phyloP scores from a whole-genome alignment of 2,888 invertebrate species.

The Zhengitettix transpicula region DNA sequence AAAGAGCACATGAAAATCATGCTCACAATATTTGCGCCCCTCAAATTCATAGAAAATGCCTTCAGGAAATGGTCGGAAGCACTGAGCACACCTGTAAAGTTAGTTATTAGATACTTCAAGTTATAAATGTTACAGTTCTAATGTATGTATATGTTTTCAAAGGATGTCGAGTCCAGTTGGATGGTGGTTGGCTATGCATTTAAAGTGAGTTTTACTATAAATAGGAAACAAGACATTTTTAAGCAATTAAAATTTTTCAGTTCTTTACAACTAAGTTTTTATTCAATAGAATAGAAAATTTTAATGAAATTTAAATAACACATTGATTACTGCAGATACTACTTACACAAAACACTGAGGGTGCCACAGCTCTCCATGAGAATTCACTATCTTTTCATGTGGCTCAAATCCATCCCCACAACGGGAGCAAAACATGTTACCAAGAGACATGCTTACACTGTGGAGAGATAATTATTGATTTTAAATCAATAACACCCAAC shows the following conservation, averaged over 20 bases:
- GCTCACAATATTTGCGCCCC: slow-evolving; percentile 96
- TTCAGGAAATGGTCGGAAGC: slow-evolving; percentile 93
- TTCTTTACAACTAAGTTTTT: too few relatives aligned
- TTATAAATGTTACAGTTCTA: background rate
- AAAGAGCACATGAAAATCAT: slow-evolving; percentile 94
- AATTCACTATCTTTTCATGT: slow-evolving; percentile 97
- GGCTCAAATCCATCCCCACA: slow-evolving; percentile 93
- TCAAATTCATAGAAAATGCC: slow-evolving; percentile 98
- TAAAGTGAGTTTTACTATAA: too few relatives aligned
- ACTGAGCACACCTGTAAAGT: slow-evolving; percentile 78
- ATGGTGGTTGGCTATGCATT: too few relatives aligned
- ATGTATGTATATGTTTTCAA: too few relatives aligned
- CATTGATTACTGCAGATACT: background rate
- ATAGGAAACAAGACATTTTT: too few relatives aligned
- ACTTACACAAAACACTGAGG: slow-evolving; percentile 97
- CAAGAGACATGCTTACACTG: slow-evolving; percentile 40
- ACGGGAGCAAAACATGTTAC: slow-evolving; percentile 85
- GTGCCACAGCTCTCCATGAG: slow-evolving; percentile 97
- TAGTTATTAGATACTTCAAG: background rate
- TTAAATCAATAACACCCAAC: too few relatives aligned
- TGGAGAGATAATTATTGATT: too few relatives aligned
- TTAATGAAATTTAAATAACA: too few relatives aligned
- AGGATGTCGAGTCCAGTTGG: too few relatives aligned
- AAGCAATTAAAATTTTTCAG: too few relatives aligned
- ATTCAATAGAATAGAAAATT: too few relatives aligned